These are phyloP conservation scores for Enchytraeus crypticus DNA, from an alignment of 2,888 invertebrate species.

Conservation along the genomic window DNA sequence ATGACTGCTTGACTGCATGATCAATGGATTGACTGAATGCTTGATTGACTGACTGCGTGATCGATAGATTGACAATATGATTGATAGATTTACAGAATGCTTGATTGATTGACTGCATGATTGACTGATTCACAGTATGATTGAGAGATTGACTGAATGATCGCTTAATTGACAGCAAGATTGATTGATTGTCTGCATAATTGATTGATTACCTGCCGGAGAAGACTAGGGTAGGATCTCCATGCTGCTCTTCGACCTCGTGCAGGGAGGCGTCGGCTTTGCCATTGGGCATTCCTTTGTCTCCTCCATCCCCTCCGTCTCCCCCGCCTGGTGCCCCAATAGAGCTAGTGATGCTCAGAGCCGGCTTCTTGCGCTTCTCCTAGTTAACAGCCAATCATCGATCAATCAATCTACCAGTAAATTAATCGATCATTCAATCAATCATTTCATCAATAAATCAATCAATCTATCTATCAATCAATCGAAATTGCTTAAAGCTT, in stretches of 20 bases:
- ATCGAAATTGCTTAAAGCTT: too few relatives aligned
- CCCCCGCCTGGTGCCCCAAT: neutral
- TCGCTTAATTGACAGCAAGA: neutral
- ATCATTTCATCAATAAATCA: too few relatives aligned
- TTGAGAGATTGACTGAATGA: neutral
- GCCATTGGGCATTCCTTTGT: slow-evolving; percentile 23
- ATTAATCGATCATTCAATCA: too few relatives aligned
- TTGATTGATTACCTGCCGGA: slow-evolving; percentile 55
- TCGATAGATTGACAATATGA: neutral
- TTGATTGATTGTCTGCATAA: neutral
- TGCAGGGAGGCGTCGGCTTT: slow-evolving; percentile 58
- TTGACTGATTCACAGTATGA: neutral
- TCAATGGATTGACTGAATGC: too few relatives aligned
- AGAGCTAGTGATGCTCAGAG: neutral
- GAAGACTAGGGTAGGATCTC: slow-evolving; percentile 60
- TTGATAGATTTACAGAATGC: neutral
- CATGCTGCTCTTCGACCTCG: slow-evolving; percentile 72
- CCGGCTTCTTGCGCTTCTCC: slow-evolving; percentile 25
- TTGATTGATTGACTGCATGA: neutral
- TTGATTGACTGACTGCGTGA: too few relatives aligned
- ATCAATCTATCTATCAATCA: too few relatives aligned
- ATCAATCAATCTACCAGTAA: too few relatives aligned
- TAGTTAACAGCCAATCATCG: neutral
- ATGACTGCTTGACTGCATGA: neutral
- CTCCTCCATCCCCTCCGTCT: slow-evolving; percentile 1